Base-by-base conservation (phyloP, 37 sponge, comb jelly and placozoan species). In the Aplysina aerophoba region DNA sequence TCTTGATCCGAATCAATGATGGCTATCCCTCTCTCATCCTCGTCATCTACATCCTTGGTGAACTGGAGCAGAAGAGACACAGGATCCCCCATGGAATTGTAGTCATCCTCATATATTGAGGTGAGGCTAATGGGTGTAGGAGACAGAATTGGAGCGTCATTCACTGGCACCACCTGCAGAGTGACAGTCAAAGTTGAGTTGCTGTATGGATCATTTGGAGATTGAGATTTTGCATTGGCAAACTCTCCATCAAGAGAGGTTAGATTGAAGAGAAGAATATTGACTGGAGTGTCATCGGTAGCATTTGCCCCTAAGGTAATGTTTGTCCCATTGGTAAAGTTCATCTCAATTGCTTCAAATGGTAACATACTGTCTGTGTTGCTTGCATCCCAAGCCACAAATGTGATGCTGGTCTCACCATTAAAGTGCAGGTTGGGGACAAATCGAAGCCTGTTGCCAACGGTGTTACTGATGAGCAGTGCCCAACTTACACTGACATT, bases 111-210 rank as follows among this genome's bases (percentile, higher is more conserved):
- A 28, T 24, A 61, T 3, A 91, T 94, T 0, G 90, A 37, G 24
- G 92, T 85, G 30, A 91, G 6, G 40, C 80, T 56, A 56, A 96
- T 50, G 31, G 92, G 88, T 16, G 83, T 60, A 3, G 24, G 60
- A 3, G 27, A 36, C 16, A 96, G 60, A 1, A 90, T 74, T 0
- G 97, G 97, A 31, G 94, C 94, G 80, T 96, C 94, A 39, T 96
- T 96, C 22, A 96, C 89, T 28, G 92, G 89, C 21, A 33, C 30
- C 22, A 96, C 88, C 25, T 55, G 77, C 53, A 93, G 40, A 0
- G 73, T 80, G 54, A 96, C 61, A 8, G 15, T 40, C 0, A 85
- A 19, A 8, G 60, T 63, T 14, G 83, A 79, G 37, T 35, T 36
- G 61, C 97, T 96, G 86, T 86, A 96, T 17, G 97, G 79, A 69